Conservation (phyloP, 1,140 invertebrate species). For the Drosophila tsacasi region DNA sequence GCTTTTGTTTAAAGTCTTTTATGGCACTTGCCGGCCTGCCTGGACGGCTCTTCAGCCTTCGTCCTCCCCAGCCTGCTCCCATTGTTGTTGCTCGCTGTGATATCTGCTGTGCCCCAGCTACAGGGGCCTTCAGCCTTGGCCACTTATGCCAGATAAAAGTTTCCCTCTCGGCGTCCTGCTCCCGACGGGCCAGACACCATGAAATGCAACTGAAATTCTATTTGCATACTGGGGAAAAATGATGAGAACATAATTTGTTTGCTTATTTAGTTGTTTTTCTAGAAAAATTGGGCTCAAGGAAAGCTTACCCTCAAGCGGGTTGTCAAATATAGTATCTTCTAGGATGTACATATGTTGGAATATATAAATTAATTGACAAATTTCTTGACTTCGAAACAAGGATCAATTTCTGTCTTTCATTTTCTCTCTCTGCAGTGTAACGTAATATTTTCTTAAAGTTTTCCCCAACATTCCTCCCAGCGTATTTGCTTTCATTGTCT, state of each 20-base stretch:
- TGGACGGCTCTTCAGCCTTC: conserved; percentile 11
- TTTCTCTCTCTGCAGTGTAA: conserved; percentile 51
- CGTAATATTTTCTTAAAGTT: conserved; percentile 76
- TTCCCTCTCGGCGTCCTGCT: conserved; percentile 19
- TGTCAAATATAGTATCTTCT: not conserved
- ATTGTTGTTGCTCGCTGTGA: conserved; percentile 29
- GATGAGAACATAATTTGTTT: conserved; percentile 7
- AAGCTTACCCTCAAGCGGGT: not conserved
- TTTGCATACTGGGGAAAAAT: conserved; percentile 52
- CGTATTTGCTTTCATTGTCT: conserved; percentile 20
- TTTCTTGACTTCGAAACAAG: not conserved
- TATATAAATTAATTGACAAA: not conserved
- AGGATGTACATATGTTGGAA: not conserved
- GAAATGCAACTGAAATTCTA: conserved; percentile 74
- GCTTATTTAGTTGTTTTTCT: not conserved
- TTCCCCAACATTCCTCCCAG: conserved; percentile 12
- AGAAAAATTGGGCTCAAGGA: not conserved
- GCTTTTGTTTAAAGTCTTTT: conserved; percentile 74
- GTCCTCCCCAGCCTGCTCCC: not conserved
- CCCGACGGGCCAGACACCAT: conserved; percentile 23
- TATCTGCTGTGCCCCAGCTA: conserved; percentile 23
- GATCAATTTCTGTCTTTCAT: not conserved
- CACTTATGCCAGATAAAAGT: conserved; percentile 61
- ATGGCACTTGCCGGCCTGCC: conserved; percentile 38
- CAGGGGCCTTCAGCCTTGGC: conserved; percentile 39